Base-by-base conservation (phyloP, 2,797 vertebrate genomes). In the Chromis chromis region DNA sequence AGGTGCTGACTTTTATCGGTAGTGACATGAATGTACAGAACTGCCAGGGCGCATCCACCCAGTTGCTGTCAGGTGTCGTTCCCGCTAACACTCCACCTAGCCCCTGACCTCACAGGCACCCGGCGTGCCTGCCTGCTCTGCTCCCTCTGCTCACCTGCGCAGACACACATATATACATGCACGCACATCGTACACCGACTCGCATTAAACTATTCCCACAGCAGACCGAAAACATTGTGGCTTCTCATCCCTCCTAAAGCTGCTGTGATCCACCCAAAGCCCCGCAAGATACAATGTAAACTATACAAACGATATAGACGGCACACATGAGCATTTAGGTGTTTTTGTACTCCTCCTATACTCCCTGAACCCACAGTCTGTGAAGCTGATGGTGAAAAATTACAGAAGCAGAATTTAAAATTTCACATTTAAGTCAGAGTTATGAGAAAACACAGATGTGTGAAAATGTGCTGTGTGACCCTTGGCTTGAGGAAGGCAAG, bases 11-110 rank as follows among this genome's bases (percentile, higher is more conserved):
- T 92, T 89, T 92, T 82, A 94, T 94, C 75, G 24, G 82, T 25
- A 87, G 79, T 93, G 93, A 94, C 93, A 76, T 73, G 80, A 83
- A 92, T 89, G 88, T 93, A 94, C 92, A 93, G 91, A 93, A 93
- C 87, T 94, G 92, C 92, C 93, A 93, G 86, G 88, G 77, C 82
- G 40, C 89, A 94, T 94, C 89, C 90, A 44, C 84, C 80, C 63
- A 74, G 84, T 81, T 57, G 88, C 89, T 91, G 87, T 93, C 92
- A 93, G 91, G 91, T 93, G 92, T 93, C 92, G 74, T 88, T 89
- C 91, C 87, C 4, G 90, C 89, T 92, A 91, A 93, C 90, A 88
- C 92, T 93, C 93, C 85, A 93, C 84, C 87, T 88, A 87, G 88
- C 83, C 89, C 87, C 85, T 93, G 87, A 92, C 90, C 90, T 91